Evolutionary conservation across 2,888 invertebrate species (phyloP).

Genomic region (Plebejus argus): DNA sequence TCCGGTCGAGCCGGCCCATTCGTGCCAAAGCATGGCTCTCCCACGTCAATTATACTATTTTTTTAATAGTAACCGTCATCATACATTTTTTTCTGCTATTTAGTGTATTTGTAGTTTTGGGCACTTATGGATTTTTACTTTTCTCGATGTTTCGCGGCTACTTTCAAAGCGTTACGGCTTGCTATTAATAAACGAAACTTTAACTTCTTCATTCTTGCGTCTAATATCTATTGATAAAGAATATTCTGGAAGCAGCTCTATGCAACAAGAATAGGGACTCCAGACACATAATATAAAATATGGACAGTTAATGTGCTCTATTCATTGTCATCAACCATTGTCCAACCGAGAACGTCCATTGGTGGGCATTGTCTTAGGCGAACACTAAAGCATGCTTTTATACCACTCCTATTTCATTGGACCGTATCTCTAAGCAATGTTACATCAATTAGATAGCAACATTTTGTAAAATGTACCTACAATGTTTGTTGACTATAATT

Average conservation of each 20-base stretch:
- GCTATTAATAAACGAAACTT: not conserved
- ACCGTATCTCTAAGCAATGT: not conserved
- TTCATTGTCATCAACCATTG: conserved; percentile 47
- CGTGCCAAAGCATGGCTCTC: too few species aligned
- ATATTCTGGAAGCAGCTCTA: not conserved
- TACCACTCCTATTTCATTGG: conserved; percentile 39
- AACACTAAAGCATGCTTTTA: conserved; percentile 49
- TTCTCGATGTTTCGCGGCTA: not conserved
- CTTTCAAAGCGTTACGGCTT: not conserved
- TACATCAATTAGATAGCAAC: not conserved
- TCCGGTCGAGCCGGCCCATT: too few species aligned
- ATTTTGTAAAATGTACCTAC: not conserved
- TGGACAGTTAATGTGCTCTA: conserved; percentile 39
- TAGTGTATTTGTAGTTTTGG: not conserved
- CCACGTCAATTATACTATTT: too few species aligned
- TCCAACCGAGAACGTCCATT: conserved; percentile 48
- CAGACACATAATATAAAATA: conserved; percentile 12
- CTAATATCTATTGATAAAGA: not conserved
- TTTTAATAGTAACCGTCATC: not conserved
- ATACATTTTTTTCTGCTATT: not conserved
- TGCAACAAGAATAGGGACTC: conserved; percentile 6
- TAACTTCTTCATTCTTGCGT: not conserved
- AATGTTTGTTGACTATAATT: too few species aligned
- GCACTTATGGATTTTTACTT: not conserved
- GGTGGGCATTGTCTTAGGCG: conserved; percentile 49